Base-by-base conservation (phyloP, 2,888 invertebrate genomes). In the Dione vanillae region DNA sequence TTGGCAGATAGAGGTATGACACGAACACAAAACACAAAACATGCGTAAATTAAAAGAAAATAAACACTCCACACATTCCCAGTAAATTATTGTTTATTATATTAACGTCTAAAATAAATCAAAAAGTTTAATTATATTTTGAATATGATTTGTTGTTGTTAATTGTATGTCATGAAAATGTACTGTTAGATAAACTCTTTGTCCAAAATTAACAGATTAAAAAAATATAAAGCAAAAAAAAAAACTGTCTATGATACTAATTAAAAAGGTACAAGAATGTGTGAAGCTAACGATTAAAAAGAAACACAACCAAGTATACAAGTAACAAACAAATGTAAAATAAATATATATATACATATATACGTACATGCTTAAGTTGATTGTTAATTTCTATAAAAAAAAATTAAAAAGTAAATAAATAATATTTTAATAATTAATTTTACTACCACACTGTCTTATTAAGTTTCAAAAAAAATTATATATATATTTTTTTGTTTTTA, bases 341-440 rank as follows among this genome's bases (percentile, higher is more conserved):
- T 58, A 40, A 43, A 62, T 64, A 35, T 35, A 45, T 45, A 49
- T 61, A 64, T 27, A 27, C n/a, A n/a, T n/a, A 27, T 27, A 37
- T 74, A 74, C 74, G 65, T 74, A 74, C 74, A 74, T 70, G 72
- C 72, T 61, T 65, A 49, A 72, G 69, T 45, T 70, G 69, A 40
- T 66, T 69, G 45, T 69, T 69, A 71, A 71, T 67, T 71, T 70
- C 70, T 71, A 71, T 54, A 70, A 71, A 61, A 66, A 47, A 52
- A 67, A 47, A 70, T 61, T 69, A 37, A 19, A 67, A 54, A 58
- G 61, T 67, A 19, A 45, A 61, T 51, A 67, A 52, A 61, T 43
- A 37, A 41, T 41, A 45, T 19, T 58, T 70, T 56, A 67, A 47
- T 27, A 66, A 65, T 51, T 47, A 47, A 47, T 16, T 16, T 16